These are phyloP conservation scores for Perca schrenkii DNA, from an alignment of 2,113 vertebrate genomes.

Conservation along the genomic window DNA sequence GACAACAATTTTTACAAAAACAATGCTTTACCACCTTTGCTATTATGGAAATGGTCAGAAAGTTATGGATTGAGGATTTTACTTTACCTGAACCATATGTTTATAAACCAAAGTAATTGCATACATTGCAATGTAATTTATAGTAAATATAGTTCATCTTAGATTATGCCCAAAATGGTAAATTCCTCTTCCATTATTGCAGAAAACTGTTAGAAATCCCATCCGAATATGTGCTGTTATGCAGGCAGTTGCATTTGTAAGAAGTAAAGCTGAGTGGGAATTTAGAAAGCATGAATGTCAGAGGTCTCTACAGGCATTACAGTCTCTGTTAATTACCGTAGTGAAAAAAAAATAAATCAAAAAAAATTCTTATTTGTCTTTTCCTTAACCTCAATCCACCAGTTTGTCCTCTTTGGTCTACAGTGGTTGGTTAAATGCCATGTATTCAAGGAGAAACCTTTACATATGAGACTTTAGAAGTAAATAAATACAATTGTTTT, in stretches of 20 bases:
- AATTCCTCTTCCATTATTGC: not conserved
- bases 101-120: not conserved
- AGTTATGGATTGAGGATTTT: not conserved
- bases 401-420: slow-evolving; percentile 12
- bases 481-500: slow-evolving; percentile 1
- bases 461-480: not conserved
- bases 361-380: not conserved
- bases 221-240: not conserved
- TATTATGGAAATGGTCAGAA: not conserved
- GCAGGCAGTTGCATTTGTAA: not conserved
- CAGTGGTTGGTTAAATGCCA: not conserved
- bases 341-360: too few relatives aligned
- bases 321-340: slow-evolving; percentile 19
- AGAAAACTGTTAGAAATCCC: not conserved
- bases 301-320: slow-evolving; percentile 12
- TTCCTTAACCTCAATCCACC: not conserved
- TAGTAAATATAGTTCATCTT: too few relatives aligned
- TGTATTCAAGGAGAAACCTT: not conserved
- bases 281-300: slow-evolving; percentile 31
- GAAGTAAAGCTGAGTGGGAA: slow-evolving; percentile 31
- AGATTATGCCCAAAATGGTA: not conserved
- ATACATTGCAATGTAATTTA: not conserved
- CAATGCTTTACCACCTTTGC: not conserved
- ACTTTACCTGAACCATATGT: not conserved
- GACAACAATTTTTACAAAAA: not conserved